Percentiles rank a stretch among this genome's conserved stretches.
Evolutionary conservation across 2,888 invertebrate genomes (phyloP).

Genomic region (Zonitis immaculata): DNA sequence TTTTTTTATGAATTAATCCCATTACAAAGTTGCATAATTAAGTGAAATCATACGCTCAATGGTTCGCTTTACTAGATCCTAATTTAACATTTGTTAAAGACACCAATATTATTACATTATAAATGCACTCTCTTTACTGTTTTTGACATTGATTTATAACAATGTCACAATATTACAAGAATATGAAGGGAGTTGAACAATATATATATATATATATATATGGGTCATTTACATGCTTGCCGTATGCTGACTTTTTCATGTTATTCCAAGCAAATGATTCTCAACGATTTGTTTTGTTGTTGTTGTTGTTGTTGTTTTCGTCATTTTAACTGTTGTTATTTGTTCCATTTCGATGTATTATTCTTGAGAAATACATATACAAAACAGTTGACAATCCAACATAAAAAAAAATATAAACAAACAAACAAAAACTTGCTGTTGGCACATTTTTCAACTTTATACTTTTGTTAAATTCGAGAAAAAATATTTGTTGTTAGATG

Average conservation of each 20-base stretch:
- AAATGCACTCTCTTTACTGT: slow-evolving; percentile 8
- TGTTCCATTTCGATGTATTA: slow-evolving; percentile 3
- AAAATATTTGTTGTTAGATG: no score
- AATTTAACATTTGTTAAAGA: slow-evolving; percentile 20
- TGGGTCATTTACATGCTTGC: slow-evolving; percentile 30
- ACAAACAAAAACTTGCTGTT: background rate
- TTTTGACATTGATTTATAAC: slow-evolving; percentile 29
- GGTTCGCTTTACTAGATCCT: slow-evolving; percentile 26
- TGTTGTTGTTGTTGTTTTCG: slow-evolving; percentile 5
- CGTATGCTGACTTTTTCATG: slow-evolving; percentile 22
- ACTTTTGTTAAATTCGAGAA: background rate
- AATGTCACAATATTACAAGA: slow-evolving; percentile 22
- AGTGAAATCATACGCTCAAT: slow-evolving; percentile 20
- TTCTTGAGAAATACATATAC: background rate
- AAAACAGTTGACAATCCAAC: slow-evolving; percentile 1
- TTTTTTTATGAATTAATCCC: no score
- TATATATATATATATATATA: no score
- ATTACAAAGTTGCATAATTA: slow-evolving; percentile 30
- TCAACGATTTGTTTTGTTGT: slow-evolving; percentile 15
- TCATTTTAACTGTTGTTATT: slow-evolving; percentile 3
- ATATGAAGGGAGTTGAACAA: background rate
- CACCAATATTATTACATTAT: background rate
- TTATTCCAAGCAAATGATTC: slow-evolving; percentile 16
- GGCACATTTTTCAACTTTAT: background rate
- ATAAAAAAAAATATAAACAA: no score